Conservation (phyloP, 2,797 vertebrate species). For the Enteromius unitaeniatus region DNA sequence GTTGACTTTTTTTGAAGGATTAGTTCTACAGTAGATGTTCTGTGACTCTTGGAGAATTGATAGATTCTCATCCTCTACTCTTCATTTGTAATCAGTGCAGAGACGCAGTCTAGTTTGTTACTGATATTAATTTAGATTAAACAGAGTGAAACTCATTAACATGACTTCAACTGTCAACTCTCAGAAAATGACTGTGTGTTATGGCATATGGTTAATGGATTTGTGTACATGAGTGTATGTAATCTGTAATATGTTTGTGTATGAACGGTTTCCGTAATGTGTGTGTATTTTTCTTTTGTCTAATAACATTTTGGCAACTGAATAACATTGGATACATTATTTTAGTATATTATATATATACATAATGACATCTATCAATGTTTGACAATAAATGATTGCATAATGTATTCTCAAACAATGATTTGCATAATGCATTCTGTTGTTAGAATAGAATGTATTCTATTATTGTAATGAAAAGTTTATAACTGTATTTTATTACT, state of each 20-base stretch:
- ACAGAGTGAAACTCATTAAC: conserved; percentile 18
- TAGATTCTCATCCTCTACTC: background rate
- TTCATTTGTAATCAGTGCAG: conserved; percentile 34
- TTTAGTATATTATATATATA: background rate
- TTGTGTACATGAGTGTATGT: conserved; percentile 1
- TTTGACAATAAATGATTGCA: background rate
- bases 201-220: conserved; percentile 1
- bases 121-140: conserved; percentile 52
- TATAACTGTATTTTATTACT: too few species aligned
- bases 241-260: background rate
- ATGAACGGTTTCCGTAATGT: background rate
- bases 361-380: background rate
- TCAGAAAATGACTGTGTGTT: background rate
- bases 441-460: too few species aligned
- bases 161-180: conserved; percentile 39
- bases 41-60: conserved; percentile 8
- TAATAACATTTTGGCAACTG: background rate
- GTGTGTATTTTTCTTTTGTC: background rate
- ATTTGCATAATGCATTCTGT: too few species aligned
- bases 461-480: too few species aligned
- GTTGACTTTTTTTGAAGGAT: conserved; percentile 8
- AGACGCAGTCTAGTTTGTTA: conserved; percentile 36
- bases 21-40: background rate
- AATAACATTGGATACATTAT: background rate
- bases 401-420: background rate